Conservation (phyloP, 2,113 vertebrate genomes). For the Junco hyemalis region DNA sequence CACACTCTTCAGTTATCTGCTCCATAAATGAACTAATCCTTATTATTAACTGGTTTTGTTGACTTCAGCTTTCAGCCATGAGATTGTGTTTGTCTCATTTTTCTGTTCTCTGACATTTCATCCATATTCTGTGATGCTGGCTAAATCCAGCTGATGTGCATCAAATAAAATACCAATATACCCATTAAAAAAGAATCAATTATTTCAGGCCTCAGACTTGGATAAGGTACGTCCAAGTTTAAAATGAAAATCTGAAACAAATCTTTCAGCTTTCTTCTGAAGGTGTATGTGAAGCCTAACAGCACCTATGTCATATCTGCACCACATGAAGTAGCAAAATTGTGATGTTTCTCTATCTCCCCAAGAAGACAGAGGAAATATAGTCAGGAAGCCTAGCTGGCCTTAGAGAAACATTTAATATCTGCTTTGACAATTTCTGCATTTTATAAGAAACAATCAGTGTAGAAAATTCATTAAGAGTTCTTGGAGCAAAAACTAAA, state of each 20-base stretch:
- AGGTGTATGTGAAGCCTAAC: neutral
- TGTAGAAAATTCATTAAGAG: neutral
- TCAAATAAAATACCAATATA: neutral
- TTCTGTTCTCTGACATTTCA: neutral
- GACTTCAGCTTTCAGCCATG: conserved; percentile 23
- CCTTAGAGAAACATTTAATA: neutral
- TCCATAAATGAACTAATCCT: neutral
- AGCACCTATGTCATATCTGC: neutral
- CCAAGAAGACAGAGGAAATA: neutral
- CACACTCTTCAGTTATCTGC: neutral
- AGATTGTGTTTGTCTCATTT: neutral
- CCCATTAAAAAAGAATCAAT: neutral
- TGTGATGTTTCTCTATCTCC: neutral
- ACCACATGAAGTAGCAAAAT: neutral
- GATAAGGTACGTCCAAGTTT: neutral
- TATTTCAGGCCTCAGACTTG: neutral
- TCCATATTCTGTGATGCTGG: neutral
- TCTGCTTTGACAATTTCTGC: neutral
- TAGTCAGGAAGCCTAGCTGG: neutral
- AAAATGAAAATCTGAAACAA: neutral
- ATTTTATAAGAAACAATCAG: neutral
- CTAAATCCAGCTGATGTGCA: neutral
- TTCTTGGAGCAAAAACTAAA: neutral
- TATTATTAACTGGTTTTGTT: neutral
- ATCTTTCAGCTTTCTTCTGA: neutral